Evolutionary conservation across 2,113 vertebrate genomes (phyloP), one percentile per base, ranked within the genome.

Genomic region (Tympanuchus pallidicinctus): DNA sequence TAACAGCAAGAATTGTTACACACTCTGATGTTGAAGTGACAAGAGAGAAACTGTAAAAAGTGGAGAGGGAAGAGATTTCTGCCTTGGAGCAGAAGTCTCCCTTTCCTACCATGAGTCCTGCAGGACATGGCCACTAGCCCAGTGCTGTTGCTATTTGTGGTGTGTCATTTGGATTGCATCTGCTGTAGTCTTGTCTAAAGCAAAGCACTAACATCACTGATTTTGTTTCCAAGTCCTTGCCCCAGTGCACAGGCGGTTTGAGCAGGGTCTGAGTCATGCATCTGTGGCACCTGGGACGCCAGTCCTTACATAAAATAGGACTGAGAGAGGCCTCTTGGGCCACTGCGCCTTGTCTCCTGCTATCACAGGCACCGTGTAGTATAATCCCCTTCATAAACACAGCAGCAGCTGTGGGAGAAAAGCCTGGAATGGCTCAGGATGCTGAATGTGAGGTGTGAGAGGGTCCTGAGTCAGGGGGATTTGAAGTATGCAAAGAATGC

Each of bases 311-410:
- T n/a, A 38, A 50, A 89, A 80, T 6, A 10, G 64, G 64, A 21
- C 72, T 56, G 45, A 43, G 69, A 84, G 81, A 40, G 65, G 92
- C 82, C 94, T 80, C 90, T 22, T 66, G 85, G 72, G 76, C 7
- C 11, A 0, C 38, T 4, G 10, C 54, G 86, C 82, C 86, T 72
- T 78, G 92, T 90, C 90, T 95, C 52, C 80, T 83, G 88, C 90
- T 91, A 32, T 94, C 88, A 11, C 93, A 94, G 93, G 86, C 93
- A 86, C 90, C 25, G 0, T 38, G 90, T 27, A 27, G 1, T 5
- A 6, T 94, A 96, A 96, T 94, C 92, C 90, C 90, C 82, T 93
- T 47, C 93, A 93, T 86, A 93, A 96, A 93, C 90, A 54, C 61
- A 92, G 88, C 94, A 88, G 82, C 94, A 94, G 94, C 95, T 92